Conservation (phyloP, 2,113 vertebrate genomes). For the Colossoma macropomum region DNA sequence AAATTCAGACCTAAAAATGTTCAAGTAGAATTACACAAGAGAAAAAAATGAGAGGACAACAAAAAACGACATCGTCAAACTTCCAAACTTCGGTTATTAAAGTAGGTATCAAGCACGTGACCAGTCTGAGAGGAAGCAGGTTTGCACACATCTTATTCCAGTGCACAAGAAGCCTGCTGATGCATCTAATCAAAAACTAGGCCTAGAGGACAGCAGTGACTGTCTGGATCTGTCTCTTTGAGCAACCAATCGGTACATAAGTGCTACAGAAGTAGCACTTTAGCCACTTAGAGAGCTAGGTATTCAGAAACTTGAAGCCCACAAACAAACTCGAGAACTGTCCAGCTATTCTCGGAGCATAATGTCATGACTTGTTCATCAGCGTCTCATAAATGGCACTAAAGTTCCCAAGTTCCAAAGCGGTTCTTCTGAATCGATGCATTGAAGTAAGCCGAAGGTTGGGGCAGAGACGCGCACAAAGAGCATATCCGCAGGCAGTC, state of each 20-base stretch:
- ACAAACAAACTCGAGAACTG: neutral
- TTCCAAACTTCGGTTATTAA: too few species aligned
- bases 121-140: neutral
- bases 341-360: neutral
- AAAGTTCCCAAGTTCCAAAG: neutral
- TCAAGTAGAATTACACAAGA: neutral
- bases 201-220: neutral
- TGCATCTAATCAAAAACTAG: neutral
- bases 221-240: neutral
- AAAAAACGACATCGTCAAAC: too few species aligned
- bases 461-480: neutral
- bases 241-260: neutral
- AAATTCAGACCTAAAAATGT: neutral
- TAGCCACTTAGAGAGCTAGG: neutral
- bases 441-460: neutral
- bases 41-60: too few species aligned
- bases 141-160: neutral
- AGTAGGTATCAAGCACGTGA: neutral
- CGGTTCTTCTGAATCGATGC: conserved; percentile 7
- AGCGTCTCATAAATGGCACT: neutral
- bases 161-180: neutral
- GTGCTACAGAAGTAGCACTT: neutral
- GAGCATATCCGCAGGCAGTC: neutral
- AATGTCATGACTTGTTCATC: neutral
- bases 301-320: neutral